Evolutionary conservation across 2,113 vertebrate genomes (phyloP), one percentile per base, ranked within the genome.

Genomic region (Neofelis nebulosa): DNA sequence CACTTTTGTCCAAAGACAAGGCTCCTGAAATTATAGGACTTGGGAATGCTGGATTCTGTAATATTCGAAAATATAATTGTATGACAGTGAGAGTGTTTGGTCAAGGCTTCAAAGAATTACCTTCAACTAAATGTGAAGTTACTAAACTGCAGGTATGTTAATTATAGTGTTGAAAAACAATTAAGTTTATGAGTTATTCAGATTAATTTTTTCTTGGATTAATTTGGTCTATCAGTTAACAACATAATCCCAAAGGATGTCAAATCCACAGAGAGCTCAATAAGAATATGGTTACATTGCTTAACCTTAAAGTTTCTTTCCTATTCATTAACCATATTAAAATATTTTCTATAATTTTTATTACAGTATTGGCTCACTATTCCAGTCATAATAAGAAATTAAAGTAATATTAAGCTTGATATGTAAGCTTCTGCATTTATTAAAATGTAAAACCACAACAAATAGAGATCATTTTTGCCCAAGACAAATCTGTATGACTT

Each of bases 111-210:
- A 99, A 97, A 95, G 98, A 99, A 81, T 99, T 99, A 48, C 91
- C 98, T 38, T 98, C 98, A 89, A 98, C 99, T 97, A 99, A 99
- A 98, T 99, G 99, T 99, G 99, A 99, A 99, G 98, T 99, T 98
- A 98, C 98, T 95, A 99, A 98, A 98, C 98, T 99, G 97, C 99
- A 99, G 99, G 99, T 99, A 99, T 92, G 97, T 97, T 61, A 94
- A 89, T 27, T 96, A 41, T 69, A 45, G 57, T 83, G 63, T 57
- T 71, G 36, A 82, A 66, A 65, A 91, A 82, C 7, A 68, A 66
- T 50, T 69, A 55, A 50, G 33, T 57, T 89, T 87, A 5, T 85
- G 38, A 82, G 2, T 78, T 89, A 41, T 55, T 91, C 3, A 74
- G 15, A 57, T 89, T 93, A 73, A 82, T 92, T 73, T 92, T 81